Evolutionary conservation across 2,888 invertebrate species (phyloP).

Genomic region (Epirrita christyi): DNA sequence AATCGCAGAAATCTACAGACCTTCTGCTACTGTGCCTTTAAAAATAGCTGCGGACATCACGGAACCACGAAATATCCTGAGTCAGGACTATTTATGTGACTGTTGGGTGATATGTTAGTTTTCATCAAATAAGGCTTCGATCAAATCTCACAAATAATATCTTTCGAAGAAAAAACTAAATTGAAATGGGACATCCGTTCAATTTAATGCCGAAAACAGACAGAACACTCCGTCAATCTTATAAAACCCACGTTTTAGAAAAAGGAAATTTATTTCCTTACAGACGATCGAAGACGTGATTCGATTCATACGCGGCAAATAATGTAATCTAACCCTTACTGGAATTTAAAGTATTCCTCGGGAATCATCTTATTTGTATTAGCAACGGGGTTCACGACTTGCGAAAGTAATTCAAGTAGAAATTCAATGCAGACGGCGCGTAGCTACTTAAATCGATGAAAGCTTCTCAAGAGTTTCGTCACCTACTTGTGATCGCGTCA

Average conservation of each 20-base stretch:
- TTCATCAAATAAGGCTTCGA: too few relatives aligned
- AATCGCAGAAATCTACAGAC: too few relatives aligned
- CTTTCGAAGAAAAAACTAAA: too few relatives aligned
- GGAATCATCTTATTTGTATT: slow-evolving; percentile 52
- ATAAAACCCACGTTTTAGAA: not conserved
- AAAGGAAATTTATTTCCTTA: slow-evolving; percentile 42
- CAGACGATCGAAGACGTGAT: slow-evolving; percentile 45
- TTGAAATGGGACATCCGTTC: too few relatives aligned
- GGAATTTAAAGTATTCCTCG: slow-evolving; percentile 58
- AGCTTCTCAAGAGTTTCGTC: slow-evolving; percentile 32
- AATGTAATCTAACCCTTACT: slow-evolving; percentile 47
- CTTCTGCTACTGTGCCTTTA: too few relatives aligned
- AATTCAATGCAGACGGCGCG: slow-evolving; percentile 36
- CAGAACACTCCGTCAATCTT: too few relatives aligned
- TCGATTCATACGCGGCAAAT: slow-evolving; percentile 43
- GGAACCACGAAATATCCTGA: too few relatives aligned
- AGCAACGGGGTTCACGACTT: slow-evolving; percentile 41
- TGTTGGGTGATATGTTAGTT: too few relatives aligned
- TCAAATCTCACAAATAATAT: too few relatives aligned
- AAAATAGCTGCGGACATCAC: too few relatives aligned
- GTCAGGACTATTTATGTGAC: too few relatives aligned
- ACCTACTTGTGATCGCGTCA: slow-evolving; percentile 30
- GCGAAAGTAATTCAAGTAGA: slow-evolving; percentile 54
- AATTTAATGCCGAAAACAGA: too few relatives aligned
- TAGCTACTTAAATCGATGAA: slow-evolving; percentile 42